Base-by-base conservation (phyloP, 1,140 invertebrate genomes). In the Drosophila carrolli region DNA sequence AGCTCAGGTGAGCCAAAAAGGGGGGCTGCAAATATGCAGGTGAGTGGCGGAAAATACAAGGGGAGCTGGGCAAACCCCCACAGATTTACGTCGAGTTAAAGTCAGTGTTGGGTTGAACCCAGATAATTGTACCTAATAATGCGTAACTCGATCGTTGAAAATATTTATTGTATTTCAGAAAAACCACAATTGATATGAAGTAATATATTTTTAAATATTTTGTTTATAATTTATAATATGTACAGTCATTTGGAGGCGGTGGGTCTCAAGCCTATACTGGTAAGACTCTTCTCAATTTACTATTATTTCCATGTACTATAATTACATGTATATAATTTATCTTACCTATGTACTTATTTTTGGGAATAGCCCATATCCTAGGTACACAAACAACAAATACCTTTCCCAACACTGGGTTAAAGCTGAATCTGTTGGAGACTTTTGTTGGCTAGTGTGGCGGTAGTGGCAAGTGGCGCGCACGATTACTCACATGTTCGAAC, bases 391-490 rank as follows among this genome's bases (percentile, higher is more conserved):
- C 4, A 23, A 23, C 11, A 41, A 14, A 14, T 14, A 16, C 19
- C 5, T 6, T 23, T 1, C 44, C 10, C 44, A 13, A 19, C 43
- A 47, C 44, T 47, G 44, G 19, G 10, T 37, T 41, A 29, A 66
- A 50, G 62, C 53, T 16, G 32, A 61, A 67, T 16, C 57, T 38
- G 35, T 32, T 38, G 51, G 27, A 75, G 72, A 57, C 81, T 75
- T 71, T 65, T 62, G 78, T 54, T 67, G 78, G 73, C 72, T 73
- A 77, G 56, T 76, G 73, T 72, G 53, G 65, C 68, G 23, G 32
- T 11, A 41, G 60, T 72, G 61, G 77, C 81, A 84, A 88, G 83
- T 86, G 79, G 79, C 71, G 84, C 71, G 57, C 83, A 83, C 83
- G 83, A 88, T 88, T 82, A 88, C 77, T 68, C 72, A 82, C 65